phyloP scores from a whole-genome alignment of 2,113 vertebrate species.

The Petaurus breviceps region DNA sequence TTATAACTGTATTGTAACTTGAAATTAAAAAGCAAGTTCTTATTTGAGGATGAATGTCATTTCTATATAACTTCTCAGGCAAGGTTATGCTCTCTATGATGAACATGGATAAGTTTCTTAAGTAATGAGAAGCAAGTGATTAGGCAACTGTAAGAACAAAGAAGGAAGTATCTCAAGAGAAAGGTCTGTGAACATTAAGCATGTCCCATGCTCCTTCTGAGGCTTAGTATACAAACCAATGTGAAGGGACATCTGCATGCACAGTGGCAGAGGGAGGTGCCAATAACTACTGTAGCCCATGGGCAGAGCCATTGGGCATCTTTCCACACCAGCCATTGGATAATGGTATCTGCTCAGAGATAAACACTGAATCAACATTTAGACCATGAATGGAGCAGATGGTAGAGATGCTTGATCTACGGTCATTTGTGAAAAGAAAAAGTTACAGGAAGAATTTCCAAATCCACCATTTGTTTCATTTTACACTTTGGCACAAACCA shows the following conservation, averaged over 20 bases:
- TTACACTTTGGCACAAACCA: neutral
- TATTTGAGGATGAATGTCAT: conserved; percentile 11
- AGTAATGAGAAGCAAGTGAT: conserved; percentile 45
- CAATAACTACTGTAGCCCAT: neutral
- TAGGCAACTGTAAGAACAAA: conserved; percentile 25
- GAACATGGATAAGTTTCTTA: conserved; percentile 28
- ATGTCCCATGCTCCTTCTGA: neutral
- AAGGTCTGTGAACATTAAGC: conserved; percentile 21
- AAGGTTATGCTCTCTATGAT: conserved; percentile 39
- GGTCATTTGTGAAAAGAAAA: conserved; percentile 47
- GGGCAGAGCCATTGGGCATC: conserved; percentile 24
- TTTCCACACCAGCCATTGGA: neutral
- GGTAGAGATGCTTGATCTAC: neutral
- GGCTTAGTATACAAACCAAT: conserved; percentile 17
- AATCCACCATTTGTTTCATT: conserved; percentile 42
- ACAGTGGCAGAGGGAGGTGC: neutral
- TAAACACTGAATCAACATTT: conserved; percentile 49
- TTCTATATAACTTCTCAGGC: conserved; percentile 41
- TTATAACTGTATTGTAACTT: conserved; percentile 36
- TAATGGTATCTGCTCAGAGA: conserved; percentile 18
- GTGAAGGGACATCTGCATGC: neutral
- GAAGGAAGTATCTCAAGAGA: neutral
- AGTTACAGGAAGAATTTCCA: conserved; percentile 23
- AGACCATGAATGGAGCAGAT: neutral
- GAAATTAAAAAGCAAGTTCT: conserved; percentile 52